Conservation (phyloP, 2,888 invertebrate species). For the Drosophila anomalata region DNA sequence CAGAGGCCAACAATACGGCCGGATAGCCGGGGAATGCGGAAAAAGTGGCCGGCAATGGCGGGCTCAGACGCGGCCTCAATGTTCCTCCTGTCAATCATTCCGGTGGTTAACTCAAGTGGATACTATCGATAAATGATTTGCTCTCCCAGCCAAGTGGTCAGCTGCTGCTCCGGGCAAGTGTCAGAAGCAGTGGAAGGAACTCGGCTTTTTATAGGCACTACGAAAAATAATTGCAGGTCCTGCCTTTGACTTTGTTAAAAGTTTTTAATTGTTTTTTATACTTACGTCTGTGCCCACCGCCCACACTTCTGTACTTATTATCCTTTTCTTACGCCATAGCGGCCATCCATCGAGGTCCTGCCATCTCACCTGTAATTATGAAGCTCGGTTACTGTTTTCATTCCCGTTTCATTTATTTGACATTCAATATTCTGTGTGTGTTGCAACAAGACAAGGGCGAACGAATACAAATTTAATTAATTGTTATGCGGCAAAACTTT, state of each 20-base stretch:
- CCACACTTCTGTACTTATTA: constrained; percentile 20
- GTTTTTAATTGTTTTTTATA: constrained; percentile 71
- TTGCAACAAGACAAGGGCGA: constrained; percentile 33
- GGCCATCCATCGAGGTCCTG: constrained; percentile 19
- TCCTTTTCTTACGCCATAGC: not conserved
- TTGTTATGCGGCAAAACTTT: constrained; percentile 51
- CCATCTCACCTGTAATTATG: constrained; percentile 49
- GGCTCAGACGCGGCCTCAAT: constrained; percentile 41
- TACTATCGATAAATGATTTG: constrained; percentile 30
- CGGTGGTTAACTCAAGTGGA: constrained; percentile 32
- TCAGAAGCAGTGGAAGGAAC: constrained; percentile 21
- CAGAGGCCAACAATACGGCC: constrained; percentile 78
- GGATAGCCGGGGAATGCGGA: constrained; percentile 71
- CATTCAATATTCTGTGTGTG: constrained; percentile 43
- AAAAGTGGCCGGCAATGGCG: constrained; percentile 73
- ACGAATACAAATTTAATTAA: constrained; percentile 53
- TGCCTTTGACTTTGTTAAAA: constrained; percentile 26
- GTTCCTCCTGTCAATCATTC: constrained; percentile 30
- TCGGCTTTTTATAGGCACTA: constrained; percentile 54
- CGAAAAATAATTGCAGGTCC: constrained; percentile 25
- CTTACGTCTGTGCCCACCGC: constrained; percentile 47
- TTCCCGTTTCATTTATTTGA: constrained; percentile 34
- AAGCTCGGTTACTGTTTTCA: constrained; percentile 38
- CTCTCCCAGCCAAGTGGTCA: constrained; percentile 4
- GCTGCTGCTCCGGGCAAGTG: constrained; percentile 37